phyloP scores from a whole-genome alignment of 2,888 invertebrate species.

The Icerya purchasi region DNA sequence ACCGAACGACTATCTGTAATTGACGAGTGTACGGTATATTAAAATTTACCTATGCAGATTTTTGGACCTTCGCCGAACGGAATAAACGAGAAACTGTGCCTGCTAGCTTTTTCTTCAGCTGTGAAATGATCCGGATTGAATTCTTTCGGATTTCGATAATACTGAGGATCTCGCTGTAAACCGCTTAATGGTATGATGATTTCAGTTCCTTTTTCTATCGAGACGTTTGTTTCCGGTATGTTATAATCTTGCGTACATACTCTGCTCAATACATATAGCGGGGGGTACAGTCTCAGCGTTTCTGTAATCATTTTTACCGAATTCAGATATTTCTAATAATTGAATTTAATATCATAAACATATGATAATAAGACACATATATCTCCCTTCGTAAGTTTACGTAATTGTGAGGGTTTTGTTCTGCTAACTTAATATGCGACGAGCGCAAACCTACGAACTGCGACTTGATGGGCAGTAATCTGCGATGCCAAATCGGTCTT shows the following conservation, averaged over 20 bases:
- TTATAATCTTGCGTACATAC: slow-evolving; percentile 22
- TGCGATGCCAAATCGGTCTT: too few species aligned
- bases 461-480: too few species aligned
- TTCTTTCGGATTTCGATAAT: slow-evolving; percentile 26
- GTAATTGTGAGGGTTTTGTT: too few species aligned
- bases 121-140: slow-evolving; percentile 28
- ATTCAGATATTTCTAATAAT: too few species aligned
- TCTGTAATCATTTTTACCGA: too few species aligned
- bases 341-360: too few species aligned
- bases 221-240: slow-evolving; percentile 20
- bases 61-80: slow-evolving; percentile 26
- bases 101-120: slow-evolving; percentile 23
- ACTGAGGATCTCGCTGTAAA: slow-evolving; percentile 25
- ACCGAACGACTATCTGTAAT: too few species aligned
- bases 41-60: slow-evolving; percentile 26
- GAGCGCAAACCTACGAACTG: too few species aligned
- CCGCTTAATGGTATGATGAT: slow-evolving; percentile 24
- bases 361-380: too few species aligned
- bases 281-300: slow-evolving; percentile 27
- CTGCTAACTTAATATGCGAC: too few species aligned
- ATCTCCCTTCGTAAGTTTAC: too few species aligned
- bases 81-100: slow-evolving; percentile 22
- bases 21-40: too few species aligned
- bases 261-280: slow-evolving; percentile 24
- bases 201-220: slow-evolving; percentile 23